These are phyloP conservation scores for Pentamera pediparva DNA, from an alignment of 53 echinoderm and acorn worm genomes.

Conservation along the genomic window DNA sequence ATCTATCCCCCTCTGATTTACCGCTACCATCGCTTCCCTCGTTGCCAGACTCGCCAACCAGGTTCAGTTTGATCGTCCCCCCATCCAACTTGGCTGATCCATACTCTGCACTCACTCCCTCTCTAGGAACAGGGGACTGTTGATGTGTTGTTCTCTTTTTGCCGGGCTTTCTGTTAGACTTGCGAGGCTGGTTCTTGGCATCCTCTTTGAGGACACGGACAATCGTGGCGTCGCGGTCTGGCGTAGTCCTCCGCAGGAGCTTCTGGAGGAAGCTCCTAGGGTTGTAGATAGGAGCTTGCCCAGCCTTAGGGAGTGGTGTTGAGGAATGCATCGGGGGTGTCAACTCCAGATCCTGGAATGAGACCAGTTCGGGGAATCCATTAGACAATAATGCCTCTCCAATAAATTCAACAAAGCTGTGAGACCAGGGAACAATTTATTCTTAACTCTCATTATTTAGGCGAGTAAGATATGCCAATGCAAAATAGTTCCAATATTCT, in stretches of 20 bases:
- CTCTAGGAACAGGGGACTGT: background rate
- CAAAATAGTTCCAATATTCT: no score
- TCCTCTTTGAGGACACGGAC: constrained; percentile 36
- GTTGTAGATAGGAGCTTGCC: constrained; percentile 66
- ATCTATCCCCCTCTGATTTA: background rate
- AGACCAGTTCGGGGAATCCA: no score
- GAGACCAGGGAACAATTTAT: background rate
- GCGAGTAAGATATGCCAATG: no score
- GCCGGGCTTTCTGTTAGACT: constrained; percentile 2
- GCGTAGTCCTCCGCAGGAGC: background rate
- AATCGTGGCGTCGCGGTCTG: constrained; percentile 31
- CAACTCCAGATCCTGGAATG: constrained; percentile 65
- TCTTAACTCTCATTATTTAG: no score
- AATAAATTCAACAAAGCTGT: background rate
- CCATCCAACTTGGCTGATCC: constrained; percentile 58
- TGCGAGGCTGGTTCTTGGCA: constrained; percentile 2
- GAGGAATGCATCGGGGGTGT: constrained; percentile 86
- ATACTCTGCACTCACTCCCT: background rate
- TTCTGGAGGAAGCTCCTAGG: constrained; percentile 40
- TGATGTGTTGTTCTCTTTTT: no score
- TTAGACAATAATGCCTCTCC: background rate
- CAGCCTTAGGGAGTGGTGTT: constrained; percentile 85
- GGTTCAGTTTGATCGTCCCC: constrained; percentile 69
- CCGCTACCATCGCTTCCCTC: constrained; percentile 21
- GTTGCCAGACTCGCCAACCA: constrained; percentile 42